Conservation (phyloP, 2,797 vertebrate species). For the Hoplostethus atlanticus region DNA sequence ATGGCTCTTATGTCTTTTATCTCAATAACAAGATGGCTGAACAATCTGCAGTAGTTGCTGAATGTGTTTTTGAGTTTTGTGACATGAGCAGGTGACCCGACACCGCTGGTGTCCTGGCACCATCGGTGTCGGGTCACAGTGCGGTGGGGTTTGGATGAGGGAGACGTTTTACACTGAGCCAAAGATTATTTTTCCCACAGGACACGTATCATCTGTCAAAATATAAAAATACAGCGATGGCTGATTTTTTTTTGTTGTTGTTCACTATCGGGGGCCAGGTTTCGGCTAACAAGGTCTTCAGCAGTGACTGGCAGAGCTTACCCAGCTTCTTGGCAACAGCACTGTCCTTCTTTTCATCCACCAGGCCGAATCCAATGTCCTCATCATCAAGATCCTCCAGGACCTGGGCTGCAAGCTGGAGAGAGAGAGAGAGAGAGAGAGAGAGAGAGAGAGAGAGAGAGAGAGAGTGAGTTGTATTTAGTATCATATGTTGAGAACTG, state of each 20-base stretch:
- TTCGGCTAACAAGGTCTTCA: constrained; percentile 3
- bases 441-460: constrained; percentile 1
- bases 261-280: neutral
- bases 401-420: constrained; percentile 93
- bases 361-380: constrained; percentile 92
- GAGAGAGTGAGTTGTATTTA: neutral
- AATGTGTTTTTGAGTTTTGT: too few species aligned
- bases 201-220: too few species aligned
- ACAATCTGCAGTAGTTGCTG: too few species aligned
- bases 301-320: constrained; percentile 64
- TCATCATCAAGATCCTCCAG: constrained; percentile 91
- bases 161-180: neutral
- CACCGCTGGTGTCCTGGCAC: too few species aligned
- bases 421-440: constrained; percentile 10
- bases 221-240: too few species aligned
- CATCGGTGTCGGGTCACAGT: too few species aligned
- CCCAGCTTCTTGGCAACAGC: constrained; percentile 92
- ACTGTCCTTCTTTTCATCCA: constrained; percentile 89
- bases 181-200: neutral
- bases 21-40: too few species aligned
- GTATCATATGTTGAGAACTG: neutral
- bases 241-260: neutral
- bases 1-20: too few species aligned
- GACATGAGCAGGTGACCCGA: too few species aligned
- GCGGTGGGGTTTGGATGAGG: too few species aligned